Conservation (phyloP, 2,113 vertebrate species). For the Uria lomvia region DNA sequence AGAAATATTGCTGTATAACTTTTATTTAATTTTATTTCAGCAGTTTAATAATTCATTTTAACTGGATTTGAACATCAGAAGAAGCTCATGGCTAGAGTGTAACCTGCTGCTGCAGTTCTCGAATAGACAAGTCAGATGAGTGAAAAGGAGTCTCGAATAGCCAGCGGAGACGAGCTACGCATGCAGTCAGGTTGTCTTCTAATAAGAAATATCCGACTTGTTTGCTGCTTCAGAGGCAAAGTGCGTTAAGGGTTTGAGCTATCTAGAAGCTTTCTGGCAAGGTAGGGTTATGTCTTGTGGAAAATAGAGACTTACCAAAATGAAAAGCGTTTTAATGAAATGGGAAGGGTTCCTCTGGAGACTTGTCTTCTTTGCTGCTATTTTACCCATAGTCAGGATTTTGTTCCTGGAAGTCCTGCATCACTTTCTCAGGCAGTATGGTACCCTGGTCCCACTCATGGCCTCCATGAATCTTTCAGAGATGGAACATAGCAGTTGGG, state of each 20-base stretch:
- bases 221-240: neutral
- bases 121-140: neutral
- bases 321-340: neutral
- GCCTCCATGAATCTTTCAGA: neutral
- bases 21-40: constrained; percentile 51
- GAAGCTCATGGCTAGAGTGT: neutral
- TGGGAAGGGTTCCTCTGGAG: neutral
- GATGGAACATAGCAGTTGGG: rapidly evolving
- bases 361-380: neutral
- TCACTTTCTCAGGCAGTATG: neutral
- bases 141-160: neutral
- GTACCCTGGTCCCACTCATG: neutral
- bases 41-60: constrained; percentile 34
- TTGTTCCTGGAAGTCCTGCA: neutral
- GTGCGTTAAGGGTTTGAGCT: neutral
- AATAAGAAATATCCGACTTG: rapidly evolving
- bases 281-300: neutral
- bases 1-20: constrained; percentile 42
- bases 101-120: neutral
- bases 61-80: neutral
- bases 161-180: neutral
- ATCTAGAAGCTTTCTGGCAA: neutral
- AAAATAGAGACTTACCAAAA: neutral
- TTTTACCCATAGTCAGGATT: neutral
- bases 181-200: neutral